Percentiles rank a stretch among this genome's conserved stretches.
phyloP scores from a whole-genome alignment of 2,888 invertebrate genomes.

The Epinotia bilunana region DNA sequence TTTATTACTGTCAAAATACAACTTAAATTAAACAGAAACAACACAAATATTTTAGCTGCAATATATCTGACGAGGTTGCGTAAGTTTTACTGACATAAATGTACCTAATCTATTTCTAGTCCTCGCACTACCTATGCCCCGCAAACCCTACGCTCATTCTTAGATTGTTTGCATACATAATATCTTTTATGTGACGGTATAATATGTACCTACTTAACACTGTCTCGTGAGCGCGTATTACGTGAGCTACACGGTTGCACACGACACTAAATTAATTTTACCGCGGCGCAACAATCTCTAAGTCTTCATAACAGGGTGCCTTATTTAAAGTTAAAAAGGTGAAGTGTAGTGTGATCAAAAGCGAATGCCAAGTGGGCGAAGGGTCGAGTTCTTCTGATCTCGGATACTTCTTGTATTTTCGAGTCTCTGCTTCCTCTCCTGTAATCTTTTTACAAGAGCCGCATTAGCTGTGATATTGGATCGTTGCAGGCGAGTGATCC shows the following conservation, averaged over 20 bases:
- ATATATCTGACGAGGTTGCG: background rate
- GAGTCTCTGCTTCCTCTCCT: conserved; percentile 49
- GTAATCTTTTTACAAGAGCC: conserved; percentile 54
- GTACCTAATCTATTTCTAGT: background rate
- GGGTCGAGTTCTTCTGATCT: conserved; percentile 58
- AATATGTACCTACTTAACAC: conserved; percentile 13
- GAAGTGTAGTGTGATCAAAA: conserved; percentile 57
- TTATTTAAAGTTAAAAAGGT: conserved; percentile 55
- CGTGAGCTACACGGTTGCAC: conserved; percentile 3
- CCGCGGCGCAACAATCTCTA: conserved; percentile 33
- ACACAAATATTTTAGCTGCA: background rate
- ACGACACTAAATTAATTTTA: conserved; percentile 40
- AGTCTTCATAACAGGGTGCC: conserved; percentile 47
- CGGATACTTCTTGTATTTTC: conserved; percentile 52
- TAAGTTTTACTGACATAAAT: background rate
- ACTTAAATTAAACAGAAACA: background rate
- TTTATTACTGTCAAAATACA: too few relatives aligned
- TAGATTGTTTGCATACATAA: conserved; percentile 17
- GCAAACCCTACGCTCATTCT: conserved; percentile 9
- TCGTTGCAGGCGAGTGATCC: conserved; percentile 51
- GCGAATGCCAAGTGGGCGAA: conserved; percentile 52
- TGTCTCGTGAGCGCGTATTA: conserved; percentile 16
- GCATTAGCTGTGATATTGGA: conserved; percentile 55
- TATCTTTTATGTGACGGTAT: conserved; percentile 11
- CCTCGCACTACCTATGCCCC: background rate